Base-by-base conservation (phyloP, 2,888 invertebrate species). In the Ariolimax columbianus region DNA sequence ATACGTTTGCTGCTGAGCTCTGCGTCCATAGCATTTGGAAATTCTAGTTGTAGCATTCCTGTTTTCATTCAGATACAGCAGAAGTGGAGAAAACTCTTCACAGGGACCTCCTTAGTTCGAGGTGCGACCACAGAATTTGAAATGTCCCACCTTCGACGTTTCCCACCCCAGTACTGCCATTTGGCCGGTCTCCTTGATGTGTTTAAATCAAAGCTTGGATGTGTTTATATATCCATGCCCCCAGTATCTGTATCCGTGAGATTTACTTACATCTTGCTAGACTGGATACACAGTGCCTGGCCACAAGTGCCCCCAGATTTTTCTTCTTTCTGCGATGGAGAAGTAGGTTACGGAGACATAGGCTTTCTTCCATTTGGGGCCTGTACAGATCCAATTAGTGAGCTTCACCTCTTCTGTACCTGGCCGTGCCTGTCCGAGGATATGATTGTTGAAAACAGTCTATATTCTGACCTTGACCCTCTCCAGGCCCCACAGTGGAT, bases 391-490 rank as follows among this genome's bases (percentile, higher is more conserved):
- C 97, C 98, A 0, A 95, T 97, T 51, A 96, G 96, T 82, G 96
- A 96, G 93, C 95, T 98, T 43, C 95, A 96, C 87, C 94, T 98
- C 30, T 96, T 96, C 92, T 96, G 97, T 72, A 97, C 97, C 40
- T 99, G 98, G 98, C 97, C 97, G 0, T 96, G 96, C 92, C 95
- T 98, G 88, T 96, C 96, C 2, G 98, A 98, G 93, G 96, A 97
- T 93, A 96, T 97, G 86, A 96, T 98, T 43, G 96, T 97, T 1
- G 99, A 99, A 93, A 97, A 97, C 87, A 97, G 97, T 89, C 96
- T 96, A 88, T 97, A 97, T 94, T 96, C 97, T 36, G 98, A 98
- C 94, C 96, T 99, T 91, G 97, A 98, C 93, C 97, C 98, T 0
- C 94, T 96, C 75, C 95, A 95, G 77, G 96, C 95, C 96, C 97